Base-by-base conservation (phyloP, 2,888 invertebrate species). In the Amblyjoppa proteus region DNA sequence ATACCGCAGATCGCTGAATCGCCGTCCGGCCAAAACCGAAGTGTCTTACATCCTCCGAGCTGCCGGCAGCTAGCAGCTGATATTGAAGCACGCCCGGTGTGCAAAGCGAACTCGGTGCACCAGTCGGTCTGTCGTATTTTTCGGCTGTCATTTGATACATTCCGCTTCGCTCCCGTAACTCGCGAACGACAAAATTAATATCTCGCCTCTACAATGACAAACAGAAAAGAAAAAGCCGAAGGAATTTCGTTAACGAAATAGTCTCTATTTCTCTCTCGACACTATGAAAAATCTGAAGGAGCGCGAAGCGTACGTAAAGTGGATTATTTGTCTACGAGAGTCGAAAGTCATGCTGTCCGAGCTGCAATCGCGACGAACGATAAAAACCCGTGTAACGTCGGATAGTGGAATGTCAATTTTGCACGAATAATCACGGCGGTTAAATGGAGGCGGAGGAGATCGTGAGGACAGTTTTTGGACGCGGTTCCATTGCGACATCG, bases 401-500 rank as follows among this genome's bases (percentile, higher is more conserved):
- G 31, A 64, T 7, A 34, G 64, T 31, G 16, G 3, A 1, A 34
- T 1, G n/a, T 5, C 1, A 64, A 64, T 31, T 31, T 16, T 64
- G 6, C 28, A 16, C 31, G 61, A 34, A 64, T n/a, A n/a, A 16
- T 28, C 3, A 34, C 16, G 6, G 2, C 64, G 31, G 2, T 13
- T 3, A 58, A 85, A 92, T 92, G 88, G 90, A 89, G 84, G 86
- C 88, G n/a, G 86, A 90, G 20, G 90, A 92, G 73, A 89, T 91
- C 25, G 64, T 90, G 0, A 87, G 58, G 45, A 87, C 88, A 16
- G 86, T 93, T 82, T 93, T 93, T 81, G 93, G 90, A 68, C 66
- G 86, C 5, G 77, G 85, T 20, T 69, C 82, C 25, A 58, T 79
- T 25, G 31, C 73, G 45, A 85, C 87, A 49, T 84, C 81, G 38